Percentiles rank a stretch among this genome's conserved stretches.
Evolutionary conservation across 1,140 invertebrate genomes (phyloP).

Genomic region (Platyscapa corneri): DNA sequence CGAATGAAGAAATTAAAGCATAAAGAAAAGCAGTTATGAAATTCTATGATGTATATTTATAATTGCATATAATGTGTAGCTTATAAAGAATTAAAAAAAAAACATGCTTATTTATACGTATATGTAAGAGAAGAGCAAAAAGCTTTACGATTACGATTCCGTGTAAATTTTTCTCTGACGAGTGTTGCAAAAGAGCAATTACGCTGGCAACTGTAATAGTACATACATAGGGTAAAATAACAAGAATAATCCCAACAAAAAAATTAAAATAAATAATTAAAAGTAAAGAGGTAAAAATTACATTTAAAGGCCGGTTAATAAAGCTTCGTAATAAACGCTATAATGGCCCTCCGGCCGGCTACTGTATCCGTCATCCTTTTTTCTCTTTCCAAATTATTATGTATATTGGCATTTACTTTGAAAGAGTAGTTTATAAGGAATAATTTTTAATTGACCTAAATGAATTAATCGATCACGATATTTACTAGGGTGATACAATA

Average conservation of each 20-base stretch:
- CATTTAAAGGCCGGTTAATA: conserved; percentile 50
- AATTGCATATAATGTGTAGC: conserved; percentile 64
- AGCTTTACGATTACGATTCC: neutral
- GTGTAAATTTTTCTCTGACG: neutral
- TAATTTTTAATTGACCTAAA: no score
- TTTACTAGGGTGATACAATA: no score
- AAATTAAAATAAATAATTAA: conserved; percentile 45
- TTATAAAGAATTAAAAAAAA: conserved; percentile 54
- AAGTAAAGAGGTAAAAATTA: conserved; percentile 40
- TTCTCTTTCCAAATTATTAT: conserved; percentile 18
- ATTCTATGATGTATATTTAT: conserved; percentile 55
- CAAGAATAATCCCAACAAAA: conserved; percentile 48
- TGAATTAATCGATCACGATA: no score
- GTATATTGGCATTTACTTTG: neutral
- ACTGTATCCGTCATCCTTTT: neutral
- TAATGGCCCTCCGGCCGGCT: conserved; percentile 46
- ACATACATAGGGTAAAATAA: conserved; percentile 60
- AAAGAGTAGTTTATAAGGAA: neutral
- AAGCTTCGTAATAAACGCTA: conserved; percentile 48
- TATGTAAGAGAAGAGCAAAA: conserved; percentile 11
- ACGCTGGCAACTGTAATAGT: conserved; percentile 54
- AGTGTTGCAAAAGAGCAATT: no score
- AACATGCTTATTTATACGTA: conserved; percentile 44
- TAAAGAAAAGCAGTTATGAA: conserved; percentile 13
- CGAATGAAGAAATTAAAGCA: neutral